These are phyloP conservation scores for Aptenodytes forsteri DNA, from an alignment of 2,113 vertebrate genomes.

Conservation along the genomic window DNA sequence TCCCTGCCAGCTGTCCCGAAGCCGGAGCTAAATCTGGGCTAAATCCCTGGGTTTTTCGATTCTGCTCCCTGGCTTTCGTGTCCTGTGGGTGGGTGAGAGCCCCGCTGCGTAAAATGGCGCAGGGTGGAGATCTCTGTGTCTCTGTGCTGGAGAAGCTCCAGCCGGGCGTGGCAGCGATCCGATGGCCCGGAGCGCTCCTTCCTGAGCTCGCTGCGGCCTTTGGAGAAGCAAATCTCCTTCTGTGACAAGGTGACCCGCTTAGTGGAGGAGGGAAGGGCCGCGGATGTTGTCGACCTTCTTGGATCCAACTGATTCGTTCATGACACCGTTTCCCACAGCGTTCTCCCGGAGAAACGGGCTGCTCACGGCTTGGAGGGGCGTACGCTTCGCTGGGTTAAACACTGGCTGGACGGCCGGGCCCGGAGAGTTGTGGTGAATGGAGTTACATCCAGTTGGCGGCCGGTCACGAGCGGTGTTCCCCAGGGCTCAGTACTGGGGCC, in stretches of 20 bases:
- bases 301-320: background rate
- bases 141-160: background rate
- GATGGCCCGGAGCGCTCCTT: fast-evolving
- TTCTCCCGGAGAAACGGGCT: background rate
- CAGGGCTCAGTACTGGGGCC: background rate
- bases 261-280: background rate
- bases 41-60: background rate
- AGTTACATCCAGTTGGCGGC: fast-evolving
- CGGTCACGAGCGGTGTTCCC: fast-evolving
- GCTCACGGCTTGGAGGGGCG: background rate
- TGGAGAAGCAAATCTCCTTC: background rate
- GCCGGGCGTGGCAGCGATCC: background rate
- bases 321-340: background rate
- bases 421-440: background rate
- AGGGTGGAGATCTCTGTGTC: background rate
- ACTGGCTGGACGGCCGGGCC: background rate
- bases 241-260: background rate
- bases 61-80: background rate
- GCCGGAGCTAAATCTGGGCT: background rate
- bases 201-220: fast-evolving
- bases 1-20: background rate
- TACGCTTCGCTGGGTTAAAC: fast-evolving
- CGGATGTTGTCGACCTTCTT: background rate
- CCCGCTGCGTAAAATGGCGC: fast-evolving
- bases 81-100: background rate